Evolutionary conservation across 2,888 invertebrate species (phyloP).

Genomic region (Macrophya alboannulata): DNA sequence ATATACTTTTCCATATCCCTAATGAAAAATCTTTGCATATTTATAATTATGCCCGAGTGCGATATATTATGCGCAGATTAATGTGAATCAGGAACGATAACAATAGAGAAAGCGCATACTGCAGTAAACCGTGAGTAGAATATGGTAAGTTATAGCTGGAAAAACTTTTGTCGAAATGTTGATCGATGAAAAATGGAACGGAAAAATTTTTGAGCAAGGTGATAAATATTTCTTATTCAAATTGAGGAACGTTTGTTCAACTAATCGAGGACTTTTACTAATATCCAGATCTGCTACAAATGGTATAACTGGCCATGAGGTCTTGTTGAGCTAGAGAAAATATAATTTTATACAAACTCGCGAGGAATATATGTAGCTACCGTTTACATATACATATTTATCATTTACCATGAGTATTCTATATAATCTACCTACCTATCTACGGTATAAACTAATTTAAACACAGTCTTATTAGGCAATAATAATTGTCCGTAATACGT

Average conservation of each 20-base stretch:
- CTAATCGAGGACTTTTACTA: constrained; percentile 20
- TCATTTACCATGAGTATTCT: neutral
- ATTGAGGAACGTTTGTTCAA: neutral
- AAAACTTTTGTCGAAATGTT: constrained; percentile 35
- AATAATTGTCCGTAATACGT: constrained; percentile 33
- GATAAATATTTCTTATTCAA: neutral
- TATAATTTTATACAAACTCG: neutral
- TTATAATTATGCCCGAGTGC: neutral
- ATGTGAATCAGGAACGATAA: neutral
- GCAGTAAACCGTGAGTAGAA: neutral
- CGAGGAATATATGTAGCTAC: neutral
- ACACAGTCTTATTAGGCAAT: constrained; percentile 54
- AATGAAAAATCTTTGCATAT: neutral
- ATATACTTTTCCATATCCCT: neutral
- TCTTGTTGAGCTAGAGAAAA: constrained; percentile 33
- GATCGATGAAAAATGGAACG: neutral
- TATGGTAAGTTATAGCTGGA: neutral
- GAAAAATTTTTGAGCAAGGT: neutral
- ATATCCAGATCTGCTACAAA: neutral
- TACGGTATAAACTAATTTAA: constrained; percentile 34
- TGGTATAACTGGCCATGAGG: constrained; percentile 36
- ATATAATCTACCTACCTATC: constrained; percentile 10
- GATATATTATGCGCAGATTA: neutral
- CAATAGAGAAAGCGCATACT: constrained; percentile 46
- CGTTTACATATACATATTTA: constrained; percentile 27